A percentile compares a stretch with the other conserved stretches of the same genome.
phyloP scores from a whole-genome alignment of 2,888 invertebrate genomes.

The Leptarthrus brevirostris region DNA sequence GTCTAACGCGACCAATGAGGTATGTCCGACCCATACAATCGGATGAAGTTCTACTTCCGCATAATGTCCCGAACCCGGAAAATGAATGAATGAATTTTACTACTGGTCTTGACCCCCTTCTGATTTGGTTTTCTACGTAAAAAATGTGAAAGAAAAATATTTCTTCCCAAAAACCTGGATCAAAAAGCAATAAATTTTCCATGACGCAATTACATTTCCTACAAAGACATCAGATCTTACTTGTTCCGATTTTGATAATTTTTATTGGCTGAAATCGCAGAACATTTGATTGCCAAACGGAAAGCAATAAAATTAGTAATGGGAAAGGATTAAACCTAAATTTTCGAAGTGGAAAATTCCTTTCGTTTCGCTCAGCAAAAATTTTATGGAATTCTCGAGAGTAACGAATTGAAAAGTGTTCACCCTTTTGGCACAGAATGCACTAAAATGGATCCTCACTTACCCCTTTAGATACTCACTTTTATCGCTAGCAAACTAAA shows the following conservation, averaged over 20 bases:
- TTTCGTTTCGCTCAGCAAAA: slow-evolving; percentile 5
- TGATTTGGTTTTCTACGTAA: too few species aligned
- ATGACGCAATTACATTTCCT: not conserved
- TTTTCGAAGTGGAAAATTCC: not conserved
- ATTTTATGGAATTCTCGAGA: slow-evolving; percentile 22
- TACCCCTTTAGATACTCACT: slow-evolving; percentile 1
- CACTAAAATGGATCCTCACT: not conserved
- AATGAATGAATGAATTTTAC: too few species aligned
- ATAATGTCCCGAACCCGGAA: too few species aligned
- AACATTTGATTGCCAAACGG: slow-evolving; percentile 24
- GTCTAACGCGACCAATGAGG: too few species aligned
- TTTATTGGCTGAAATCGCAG: not conserved
- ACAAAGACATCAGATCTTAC: not conserved
- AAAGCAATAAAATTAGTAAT: slow-evolving; percentile 49
- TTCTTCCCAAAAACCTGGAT: too few species aligned
- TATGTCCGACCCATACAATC: too few species aligned
- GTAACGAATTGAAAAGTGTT: slow-evolving; percentile 20
- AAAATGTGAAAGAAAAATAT: too few species aligned
- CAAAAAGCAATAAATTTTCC: too few species aligned
- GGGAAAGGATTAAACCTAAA: slow-evolving; percentile 17
- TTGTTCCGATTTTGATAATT: not conserved
- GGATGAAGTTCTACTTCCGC: too few species aligned
- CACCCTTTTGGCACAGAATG: slow-evolving; percentile 3
- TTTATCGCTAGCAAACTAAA: not conserved
- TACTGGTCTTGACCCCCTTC: too few species aligned